These are phyloP conservation scores for Oscheius sp. DNA, from an alignment of 2,888 invertebrate species.

Conservation along the genomic window DNA sequence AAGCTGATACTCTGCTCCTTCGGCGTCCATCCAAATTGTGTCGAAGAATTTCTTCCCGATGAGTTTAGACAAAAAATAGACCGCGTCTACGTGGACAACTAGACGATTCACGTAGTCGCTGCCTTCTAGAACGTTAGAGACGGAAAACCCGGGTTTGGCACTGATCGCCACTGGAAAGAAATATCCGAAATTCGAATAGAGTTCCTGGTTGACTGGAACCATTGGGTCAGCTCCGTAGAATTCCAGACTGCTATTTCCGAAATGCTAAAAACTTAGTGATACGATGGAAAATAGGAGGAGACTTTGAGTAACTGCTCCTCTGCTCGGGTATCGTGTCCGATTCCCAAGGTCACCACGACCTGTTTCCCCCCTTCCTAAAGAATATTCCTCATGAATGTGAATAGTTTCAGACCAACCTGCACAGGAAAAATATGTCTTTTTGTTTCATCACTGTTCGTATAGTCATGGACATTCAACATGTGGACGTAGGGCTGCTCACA, in stretches of 20 bases:
- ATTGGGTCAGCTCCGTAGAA: conserved; percentile 31
- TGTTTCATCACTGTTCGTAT: conserved; percentile 45
- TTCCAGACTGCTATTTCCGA: conserved; percentile 31
- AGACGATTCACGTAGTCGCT: conserved; percentile 37
- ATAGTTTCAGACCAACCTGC: neutral
- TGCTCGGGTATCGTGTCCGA: conserved; percentile 41
- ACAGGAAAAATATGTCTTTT: conserved; percentile 45
- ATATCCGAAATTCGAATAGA: conserved; percentile 21
- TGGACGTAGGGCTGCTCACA: conserved; percentile 24
- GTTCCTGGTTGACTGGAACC: conserved; percentile 12
- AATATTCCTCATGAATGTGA: neutral
- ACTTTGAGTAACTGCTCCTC: conserved; percentile 36
- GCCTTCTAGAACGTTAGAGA: conserved; percentile 22
- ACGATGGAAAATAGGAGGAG: conserved; percentile 21
- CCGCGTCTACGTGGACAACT: conserved; percentile 41
- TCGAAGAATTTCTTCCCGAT: conserved; percentile 39
- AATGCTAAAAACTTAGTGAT: conserved; percentile 27
- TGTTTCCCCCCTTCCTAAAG: neutral
- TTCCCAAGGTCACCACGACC: conserved; percentile 41
- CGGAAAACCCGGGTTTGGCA: conserved; percentile 11
- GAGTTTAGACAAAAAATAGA: conserved; percentile 39
- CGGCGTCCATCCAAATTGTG: conserved; percentile 44
- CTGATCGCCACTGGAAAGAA: conserved; percentile 25
- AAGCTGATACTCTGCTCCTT: conserved; percentile 44
- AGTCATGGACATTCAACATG: conserved; percentile 34